phyloP scores from a whole-genome alignment of 2,797 vertebrate genomes.

The Decapterus maruadsi region DNA sequence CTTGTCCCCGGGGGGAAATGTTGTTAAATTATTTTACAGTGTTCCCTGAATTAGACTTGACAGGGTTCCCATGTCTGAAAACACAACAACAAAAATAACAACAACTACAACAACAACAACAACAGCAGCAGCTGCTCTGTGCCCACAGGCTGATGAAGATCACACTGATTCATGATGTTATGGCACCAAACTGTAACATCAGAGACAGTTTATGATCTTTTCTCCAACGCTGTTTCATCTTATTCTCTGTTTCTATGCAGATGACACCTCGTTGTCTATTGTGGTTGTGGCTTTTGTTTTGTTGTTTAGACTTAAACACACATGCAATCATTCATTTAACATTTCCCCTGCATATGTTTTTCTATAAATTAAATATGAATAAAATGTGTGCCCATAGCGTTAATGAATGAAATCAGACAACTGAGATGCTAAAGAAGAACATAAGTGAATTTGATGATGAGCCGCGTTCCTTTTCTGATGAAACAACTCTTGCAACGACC shows the following conservation, averaged over 20 bases:
- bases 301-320: neutral
- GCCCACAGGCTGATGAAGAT: slow-evolving; percentile 1
- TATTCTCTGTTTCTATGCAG: neutral
- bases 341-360: neutral
- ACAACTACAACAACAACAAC: slow-evolving; percentile 1
- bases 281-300: neutral
- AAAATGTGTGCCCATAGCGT: neutral
- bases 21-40: slow-evolving; percentile 49
- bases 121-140: slow-evolving; percentile 8
- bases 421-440: neutral
- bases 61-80: slow-evolving; percentile 22
- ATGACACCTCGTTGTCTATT: neutral
- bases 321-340: neutral
- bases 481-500: neutral
- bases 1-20: slow-evolving; percentile 40
- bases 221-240: neutral
- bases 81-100: slow-evolving; percentile 15
- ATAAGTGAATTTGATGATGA: neutral
- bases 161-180: neutral
- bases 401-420: neutral
- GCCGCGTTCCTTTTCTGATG: too few relatives aligned
- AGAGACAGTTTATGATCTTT: neutral
- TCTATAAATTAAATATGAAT: neutral
- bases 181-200: neutral
- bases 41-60: slow-evolving; percentile 62